Evolutionary conservation across 1,140 invertebrate genomes (phyloP).

Genomic region (Drosophila suzukii): DNA sequence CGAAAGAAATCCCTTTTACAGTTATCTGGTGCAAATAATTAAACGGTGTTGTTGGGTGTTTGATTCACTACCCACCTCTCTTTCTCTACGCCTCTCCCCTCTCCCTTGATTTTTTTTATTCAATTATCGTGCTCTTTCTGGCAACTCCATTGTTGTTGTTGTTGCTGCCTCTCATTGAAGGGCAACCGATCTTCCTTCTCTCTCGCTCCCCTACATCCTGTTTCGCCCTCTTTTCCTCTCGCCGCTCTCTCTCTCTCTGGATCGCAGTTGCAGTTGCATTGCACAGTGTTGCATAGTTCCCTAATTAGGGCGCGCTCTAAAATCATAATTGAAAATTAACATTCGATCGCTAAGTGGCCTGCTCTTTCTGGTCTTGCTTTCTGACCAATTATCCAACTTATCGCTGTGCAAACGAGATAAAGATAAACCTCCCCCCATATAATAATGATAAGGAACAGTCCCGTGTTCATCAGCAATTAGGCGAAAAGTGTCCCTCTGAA

Average conservation of each 20-base stretch:
- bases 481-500: slow-evolving; percentile 35
- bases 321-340: slow-evolving; percentile 38
- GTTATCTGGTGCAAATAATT: slow-evolving; percentile 72
- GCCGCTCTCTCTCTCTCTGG: slow-evolving; percentile 16
- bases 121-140: slow-evolving; percentile 33
- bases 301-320: slow-evolving; percentile 29
- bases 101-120: slow-evolving; percentile 17
- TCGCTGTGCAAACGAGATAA: slow-evolving; percentile 40
- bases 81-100: not conserved
- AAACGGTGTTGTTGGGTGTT: slow-evolving; percentile 27
- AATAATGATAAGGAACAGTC: slow-evolving; percentile 17
- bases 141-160: slow-evolving; percentile 24
- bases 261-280: slow-evolving; percentile 13
- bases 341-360: slow-evolving; percentile 36
- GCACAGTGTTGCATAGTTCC: slow-evolving; percentile 53
- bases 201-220: slow-evolving; percentile 46
- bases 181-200: slow-evolving; percentile 22
- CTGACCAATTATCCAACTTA: slow-evolving; percentile 46
- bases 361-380: slow-evolving; percentile 11
- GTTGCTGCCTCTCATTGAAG: slow-evolving; percentile 31
- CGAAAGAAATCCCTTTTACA: slow-evolving; percentile 55
- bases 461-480: slow-evolving; percentile 41
- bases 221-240: slow-evolving; percentile 9
- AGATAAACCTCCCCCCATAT: slow-evolving; percentile 8
- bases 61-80: slow-evolving; percentile 37